A percentile compares a stretch with the other conserved stretches of the same genome.
Conservation (phyloP, 2,113 vertebrate genomes). For the Girardinichthys multiradiatus region DNA sequence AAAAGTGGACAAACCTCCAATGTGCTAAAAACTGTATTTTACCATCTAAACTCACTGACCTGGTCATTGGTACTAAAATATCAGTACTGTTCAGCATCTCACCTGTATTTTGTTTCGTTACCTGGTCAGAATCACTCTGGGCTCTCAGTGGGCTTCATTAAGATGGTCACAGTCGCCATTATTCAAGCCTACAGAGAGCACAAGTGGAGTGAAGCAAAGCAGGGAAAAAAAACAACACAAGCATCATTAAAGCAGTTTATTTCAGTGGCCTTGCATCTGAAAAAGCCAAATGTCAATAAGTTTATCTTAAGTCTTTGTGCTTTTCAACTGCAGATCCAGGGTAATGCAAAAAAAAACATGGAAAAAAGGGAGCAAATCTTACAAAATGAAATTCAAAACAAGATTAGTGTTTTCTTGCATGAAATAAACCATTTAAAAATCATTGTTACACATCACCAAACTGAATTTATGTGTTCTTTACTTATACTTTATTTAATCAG, state of each 20-base stretch:
- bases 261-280: not conserved
- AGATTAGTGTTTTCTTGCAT: no score
- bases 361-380: no score
- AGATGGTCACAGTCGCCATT: slow-evolving; percentile 7
- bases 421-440: no score
- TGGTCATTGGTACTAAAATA: not conserved
- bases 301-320: not conserved
- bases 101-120: not conserved
- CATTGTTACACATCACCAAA: no score
- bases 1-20: not conserved
- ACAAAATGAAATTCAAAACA: no score
- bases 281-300: not conserved
- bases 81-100: not conserved
- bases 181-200: slow-evolving; percentile 3
- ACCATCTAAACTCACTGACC: not conserved
- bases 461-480: no score
- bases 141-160: slow-evolving; percentile 50
- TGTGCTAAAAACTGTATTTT: not conserved
- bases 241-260: not conserved
- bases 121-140: slow-evolving; percentile 10
- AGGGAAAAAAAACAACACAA: slow-evolving; percentile 3
- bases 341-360: not conserved
- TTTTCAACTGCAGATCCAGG: not conserved
- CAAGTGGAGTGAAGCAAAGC: slow-evolving; percentile 14
- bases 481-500: no score